Evolutionary conservation across 23 tunicate genomes (phyloP), one percentile per base, ranked within the genome.

Genomic region (Halocynthia roretzi): DNA sequence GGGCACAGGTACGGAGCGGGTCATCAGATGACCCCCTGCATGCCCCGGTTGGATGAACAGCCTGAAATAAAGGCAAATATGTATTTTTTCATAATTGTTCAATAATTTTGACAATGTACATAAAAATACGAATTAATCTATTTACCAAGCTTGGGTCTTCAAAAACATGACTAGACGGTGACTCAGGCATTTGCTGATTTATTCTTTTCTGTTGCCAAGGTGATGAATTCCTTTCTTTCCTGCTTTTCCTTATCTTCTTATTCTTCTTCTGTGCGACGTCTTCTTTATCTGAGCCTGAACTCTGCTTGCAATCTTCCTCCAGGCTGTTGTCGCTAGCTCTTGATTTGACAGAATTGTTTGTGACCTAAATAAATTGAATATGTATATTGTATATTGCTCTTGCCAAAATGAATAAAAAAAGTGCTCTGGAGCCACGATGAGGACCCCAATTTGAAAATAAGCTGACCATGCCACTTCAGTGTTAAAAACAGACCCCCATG

Each of bases 31-130:
- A 61, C 44, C 71, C 61, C 1, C 57, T 10, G 61, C 85, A 81
- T 23, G 83, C 77, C 31, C 77, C 75, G 52, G 71, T 76, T 5
- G 68, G 86, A 51, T 87, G 93, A 40, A 87, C 93, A 51, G 93
- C 80, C 93, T 87, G 73, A 7, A 54, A 56, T 53, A 54, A n/a
- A 54, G 7, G 76, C 17, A 58, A 17, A 54, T 55, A 10, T n/a
- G 5, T 14, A 31, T 31, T 0, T 31, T 31, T 31, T 31, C 44
- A 31, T 31, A 31, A 31, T 31, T 31, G 1, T 31, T 31, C 44
- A 31, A 31, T 31, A 31, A 31, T 31, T 31, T 31, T 31, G 2
- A 4, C 44, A 31, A 31, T 31, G 44, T 31, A 31, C 1, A 31
- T 31, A 31, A 31, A 31, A 31, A 31, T 31, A 31, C 1, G 4